A percentile compares a stretch with the other conserved stretches of the same genome.
phyloP scores from a whole-genome alignment of 1,140 invertebrate species.

The Apis mellifera region DNA sequence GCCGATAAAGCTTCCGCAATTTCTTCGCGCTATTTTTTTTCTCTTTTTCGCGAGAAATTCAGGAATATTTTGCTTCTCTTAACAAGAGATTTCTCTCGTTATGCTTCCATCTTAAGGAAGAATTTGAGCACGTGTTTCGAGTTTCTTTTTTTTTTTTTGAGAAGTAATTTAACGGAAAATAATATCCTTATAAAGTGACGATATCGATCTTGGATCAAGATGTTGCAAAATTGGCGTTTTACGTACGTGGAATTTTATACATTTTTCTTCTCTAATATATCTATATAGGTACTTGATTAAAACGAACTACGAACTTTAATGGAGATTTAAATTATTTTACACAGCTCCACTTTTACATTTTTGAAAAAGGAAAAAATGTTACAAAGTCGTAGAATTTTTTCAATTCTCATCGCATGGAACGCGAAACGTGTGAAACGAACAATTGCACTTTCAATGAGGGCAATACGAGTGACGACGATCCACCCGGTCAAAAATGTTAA shows the following conservation, averaged over 20 bases:
- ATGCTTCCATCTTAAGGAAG: neutral
- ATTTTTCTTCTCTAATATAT: too few relatives aligned
- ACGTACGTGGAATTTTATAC: too few relatives aligned
- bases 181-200: too few relatives aligned
- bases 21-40: neutral
- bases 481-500: slow-evolving; percentile 30
- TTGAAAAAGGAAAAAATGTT: too few relatives aligned
- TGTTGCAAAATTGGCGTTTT: too few relatives aligned
- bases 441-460: slow-evolving; percentile 9
- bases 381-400: neutral
- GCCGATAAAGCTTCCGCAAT: slow-evolving; percentile 36
- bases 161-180: too few relatives aligned
- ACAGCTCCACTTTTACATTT: too few relatives aligned
- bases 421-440: neutral
- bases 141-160: too few relatives aligned
- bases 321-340: too few relatives aligned
- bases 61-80: neutral
- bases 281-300: too few relatives aligned
- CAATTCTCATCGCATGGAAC: neutral
- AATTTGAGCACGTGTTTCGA: neutral
- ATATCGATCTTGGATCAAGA: too few relatives aligned
- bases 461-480: neutral
- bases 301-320: too few relatives aligned
- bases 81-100: neutral
- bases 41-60: neutral